Conservation (phyloP, 1,140 invertebrate genomes). For the Philopotamus ludificatus region DNA sequence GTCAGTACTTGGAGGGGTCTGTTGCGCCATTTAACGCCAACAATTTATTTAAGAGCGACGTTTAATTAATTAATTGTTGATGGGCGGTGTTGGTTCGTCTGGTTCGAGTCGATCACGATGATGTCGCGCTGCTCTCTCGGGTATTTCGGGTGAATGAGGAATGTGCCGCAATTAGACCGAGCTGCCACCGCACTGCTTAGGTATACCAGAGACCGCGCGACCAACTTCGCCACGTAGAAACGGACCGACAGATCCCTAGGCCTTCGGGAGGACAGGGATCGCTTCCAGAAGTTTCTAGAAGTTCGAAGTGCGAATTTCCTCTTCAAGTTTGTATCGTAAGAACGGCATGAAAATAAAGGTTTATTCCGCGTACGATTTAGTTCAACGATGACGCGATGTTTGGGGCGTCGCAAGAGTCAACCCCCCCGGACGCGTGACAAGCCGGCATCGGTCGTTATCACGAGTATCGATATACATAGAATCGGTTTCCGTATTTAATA, state of each 20-base stretch:
- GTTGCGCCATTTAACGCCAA: no score
- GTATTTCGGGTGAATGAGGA: conserved; percentile 10
- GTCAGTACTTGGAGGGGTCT: no score
- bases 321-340: no score
- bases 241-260: no score
- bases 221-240: neutral
- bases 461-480: neutral
- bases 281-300: no score
- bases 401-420: no score
- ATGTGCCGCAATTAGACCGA: conserved; percentile 12
- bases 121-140: conserved; percentile 1
- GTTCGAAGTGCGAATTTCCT: no score
- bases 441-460: neutral
- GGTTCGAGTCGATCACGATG: neutral
- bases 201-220: neutral
- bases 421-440: neutral
- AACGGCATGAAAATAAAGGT: no score
- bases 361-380: neutral
- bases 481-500: neutral
- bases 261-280: no score
- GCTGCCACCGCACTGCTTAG: neutral
- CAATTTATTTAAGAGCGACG: no score
- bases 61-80: neutral
- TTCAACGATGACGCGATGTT: neutral
- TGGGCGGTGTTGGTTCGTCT: neutral